Base-by-base conservation (phyloP, 2,888 invertebrate species). In the Tethea ocularis region DNA sequence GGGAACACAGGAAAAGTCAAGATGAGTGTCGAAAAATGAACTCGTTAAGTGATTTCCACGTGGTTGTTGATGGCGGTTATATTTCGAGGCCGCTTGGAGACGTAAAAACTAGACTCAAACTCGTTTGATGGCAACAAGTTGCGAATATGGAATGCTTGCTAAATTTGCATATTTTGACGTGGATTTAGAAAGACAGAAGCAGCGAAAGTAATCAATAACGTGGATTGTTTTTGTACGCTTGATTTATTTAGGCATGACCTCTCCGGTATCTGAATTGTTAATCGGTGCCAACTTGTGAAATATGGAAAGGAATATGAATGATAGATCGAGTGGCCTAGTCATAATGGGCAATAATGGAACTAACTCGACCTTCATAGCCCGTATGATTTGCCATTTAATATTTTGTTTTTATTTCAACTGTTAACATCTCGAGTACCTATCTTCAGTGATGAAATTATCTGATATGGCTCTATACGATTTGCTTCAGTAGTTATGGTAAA, bases 51-150 rank as follows among this genome's bases (percentile, higher is more conserved):
- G 60, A 53, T 61, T 62, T 60, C 80, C 82, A 84, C 82, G 80
- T 80, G 82, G 69, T 72, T 68, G 67, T 71, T 68, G 67, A 56
- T 72, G 90, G 72, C 90, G 89, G 91, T 91, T 91, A 90, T 84
- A 82, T 89, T 86, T 91, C 90, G 87, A 91, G 90, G 90, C 88
- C 90, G 78, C 72, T 71, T 70, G 64, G 63, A 64, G 69, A 69
- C 72, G 67, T 75, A n/a, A 88, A 89, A 90, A 90, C 86, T 79
- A 78, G 85, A 80, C 75, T 71, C 15, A 62, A 83, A 90, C 89
- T 83, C 66, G 86, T 89, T 61, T 62, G 61, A 63, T 57, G 60
- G 58, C 64, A 65, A 70, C 69, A 33, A 8, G 8, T 15, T 58
- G 64, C 71, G 64, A 78, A 77, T 75, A 75, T 77, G 73, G 65